These are phyloP conservation scores for Bathybates hornii DNA, from an alignment of 2,113 vertebrate genomes.

Conservation along the genomic window DNA sequence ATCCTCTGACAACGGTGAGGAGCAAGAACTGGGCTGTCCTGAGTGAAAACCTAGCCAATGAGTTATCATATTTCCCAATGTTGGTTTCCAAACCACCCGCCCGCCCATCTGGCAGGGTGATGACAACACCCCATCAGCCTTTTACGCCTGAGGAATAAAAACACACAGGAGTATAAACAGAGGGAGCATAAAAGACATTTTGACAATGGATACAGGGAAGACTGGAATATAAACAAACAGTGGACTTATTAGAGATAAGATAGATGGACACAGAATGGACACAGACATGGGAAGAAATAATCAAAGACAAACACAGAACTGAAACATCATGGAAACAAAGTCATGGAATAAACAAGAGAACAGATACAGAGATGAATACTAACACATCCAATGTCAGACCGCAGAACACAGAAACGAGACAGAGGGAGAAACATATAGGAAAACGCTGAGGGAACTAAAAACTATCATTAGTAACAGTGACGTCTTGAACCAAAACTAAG, in stretches of 20 bases:
- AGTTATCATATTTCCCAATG: background rate
- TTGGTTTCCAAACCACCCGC: background rate
- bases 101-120: background rate
- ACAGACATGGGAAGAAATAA: background rate
- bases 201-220: background rate
- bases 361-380: background rate
- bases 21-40: background rate
- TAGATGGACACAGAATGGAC: background rate
- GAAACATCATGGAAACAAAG: background rate
- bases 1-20: background rate
- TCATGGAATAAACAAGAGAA: background rate
- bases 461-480: background rate
- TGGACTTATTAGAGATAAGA: background rate
- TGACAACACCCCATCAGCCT: background rate
- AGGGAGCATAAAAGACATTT: background rate
- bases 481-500: background rate
- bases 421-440: background rate
- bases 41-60: background rate
- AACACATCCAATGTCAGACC: background rate
- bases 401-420: background rate
- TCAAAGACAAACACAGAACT: background rate
- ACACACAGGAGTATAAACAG: background rate
- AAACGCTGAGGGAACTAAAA: background rate
- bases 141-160: background rate
- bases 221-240: background rate